phyloP scores from a whole-genome alignment of 2,888 invertebrate species.

The Plutella xylostella region DNA sequence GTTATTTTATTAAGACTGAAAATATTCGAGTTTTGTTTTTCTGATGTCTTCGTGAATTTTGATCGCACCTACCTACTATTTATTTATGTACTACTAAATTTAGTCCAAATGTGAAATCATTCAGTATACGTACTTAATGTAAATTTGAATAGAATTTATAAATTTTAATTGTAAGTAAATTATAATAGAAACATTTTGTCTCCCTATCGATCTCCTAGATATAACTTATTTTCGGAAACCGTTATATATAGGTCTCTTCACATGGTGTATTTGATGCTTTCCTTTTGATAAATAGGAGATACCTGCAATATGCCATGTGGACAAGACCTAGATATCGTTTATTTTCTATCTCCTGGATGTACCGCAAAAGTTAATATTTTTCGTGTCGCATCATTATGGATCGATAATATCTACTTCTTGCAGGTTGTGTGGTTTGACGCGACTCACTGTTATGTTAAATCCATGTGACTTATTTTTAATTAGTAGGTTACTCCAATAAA shows the following conservation, averaged over 20 bases:
- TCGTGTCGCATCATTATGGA: no score
- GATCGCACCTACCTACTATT: constrained; percentile 41
- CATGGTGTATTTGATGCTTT: constrained; percentile 30
- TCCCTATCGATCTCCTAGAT: constrained; percentile 28
- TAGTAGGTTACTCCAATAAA: no score
- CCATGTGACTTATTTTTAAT: no score
- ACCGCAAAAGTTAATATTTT: no score
- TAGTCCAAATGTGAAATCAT: constrained; percentile 64
- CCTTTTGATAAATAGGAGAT: constrained; percentile 11
- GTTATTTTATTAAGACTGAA: constrained; percentile 66
- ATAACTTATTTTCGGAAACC: constrained; percentile 2
- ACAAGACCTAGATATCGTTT: constrained; percentile 29
- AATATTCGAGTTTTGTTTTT: constrained; percentile 58
- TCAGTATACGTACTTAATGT: constrained; percentile 71
- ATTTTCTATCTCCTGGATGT: no score
- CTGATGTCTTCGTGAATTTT: constrained; percentile 38
- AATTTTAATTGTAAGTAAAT: constrained; percentile 66
- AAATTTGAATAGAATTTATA: constrained; percentile 68
- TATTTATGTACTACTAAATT: no score
- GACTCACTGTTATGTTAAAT: no score
- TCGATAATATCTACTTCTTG: no score
- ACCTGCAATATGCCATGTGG: constrained; percentile 27
- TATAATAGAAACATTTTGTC: constrained; percentile 60
- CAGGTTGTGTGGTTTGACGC: no score
- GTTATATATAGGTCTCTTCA: constrained; percentile 42